These are phyloP conservation scores for Pachypanchax playfairii DNA, from an alignment of 2,113 vertebrate species.

Conservation along the genomic window DNA sequence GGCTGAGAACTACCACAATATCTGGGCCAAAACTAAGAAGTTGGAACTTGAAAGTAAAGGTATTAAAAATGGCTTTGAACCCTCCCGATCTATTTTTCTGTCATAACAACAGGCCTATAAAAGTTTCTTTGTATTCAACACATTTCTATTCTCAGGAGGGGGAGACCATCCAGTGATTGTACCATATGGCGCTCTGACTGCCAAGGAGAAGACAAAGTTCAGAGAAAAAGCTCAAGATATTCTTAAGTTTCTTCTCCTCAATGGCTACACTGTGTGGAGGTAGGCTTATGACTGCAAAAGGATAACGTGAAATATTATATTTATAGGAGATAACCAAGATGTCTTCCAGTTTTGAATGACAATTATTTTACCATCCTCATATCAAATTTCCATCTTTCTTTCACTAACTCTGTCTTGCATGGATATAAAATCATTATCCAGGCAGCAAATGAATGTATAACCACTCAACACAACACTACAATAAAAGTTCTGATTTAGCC, in stretches of 20 bases:
- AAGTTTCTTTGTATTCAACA: conserved; percentile 4
- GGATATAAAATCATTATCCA: neutral
- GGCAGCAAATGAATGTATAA: conserved; percentile 8
- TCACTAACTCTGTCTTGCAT: neutral
- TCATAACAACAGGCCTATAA: neutral
- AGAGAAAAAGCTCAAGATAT: conserved; percentile 91
- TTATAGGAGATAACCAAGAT: neutral
- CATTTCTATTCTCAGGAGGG: conserved; percentile 77
- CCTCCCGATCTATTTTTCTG: neutral
- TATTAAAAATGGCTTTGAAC: conserved; percentile 37
- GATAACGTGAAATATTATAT: conserved; percentile 1
- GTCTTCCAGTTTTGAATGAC: too few species aligned
- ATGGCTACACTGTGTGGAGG: conserved; percentile 92
- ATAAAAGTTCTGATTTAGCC: neutral
- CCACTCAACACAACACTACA: conserved; percentile 5
- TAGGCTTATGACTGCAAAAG: conserved; percentile 51
- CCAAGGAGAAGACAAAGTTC: conserved; percentile 91
- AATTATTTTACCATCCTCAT: too few species aligned
- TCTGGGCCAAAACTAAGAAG: conserved; percentile 94
- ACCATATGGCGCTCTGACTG: conserved; percentile 88
- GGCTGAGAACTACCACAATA: conserved; percentile 95
- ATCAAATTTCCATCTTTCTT: conserved; percentile 4
- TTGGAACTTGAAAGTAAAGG: conserved; percentile 90
- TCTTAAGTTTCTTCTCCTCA: conserved; percentile 93
- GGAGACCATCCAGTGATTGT: conserved; percentile 87